These are phyloP conservation scores for Dryadula phaetusa DNA, from an alignment of 2,888 invertebrate species.

Conservation along the genomic window DNA sequence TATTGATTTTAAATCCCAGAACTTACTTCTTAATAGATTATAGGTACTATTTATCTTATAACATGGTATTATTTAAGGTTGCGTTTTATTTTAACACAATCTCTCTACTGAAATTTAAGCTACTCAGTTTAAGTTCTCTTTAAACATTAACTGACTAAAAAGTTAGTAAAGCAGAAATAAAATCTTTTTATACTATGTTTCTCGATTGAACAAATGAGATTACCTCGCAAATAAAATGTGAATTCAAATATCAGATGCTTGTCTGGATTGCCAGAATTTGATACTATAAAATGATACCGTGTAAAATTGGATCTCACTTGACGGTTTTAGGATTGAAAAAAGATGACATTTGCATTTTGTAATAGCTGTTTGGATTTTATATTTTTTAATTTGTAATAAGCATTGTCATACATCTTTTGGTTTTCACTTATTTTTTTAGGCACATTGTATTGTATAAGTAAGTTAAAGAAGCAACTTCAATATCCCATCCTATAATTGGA, in stretches of 20 bases:
- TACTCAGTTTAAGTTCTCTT: not conserved
- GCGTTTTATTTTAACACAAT: not conserved
- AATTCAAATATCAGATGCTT: conserved; percentile 20
- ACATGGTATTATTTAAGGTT: not conserved
- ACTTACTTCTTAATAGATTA: not conserved
- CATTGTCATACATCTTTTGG: not conserved
- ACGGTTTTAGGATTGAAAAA: conserved; percentile 10
- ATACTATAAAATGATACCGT: conserved; percentile 19
- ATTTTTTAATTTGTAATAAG: not conserved
- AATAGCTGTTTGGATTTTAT: not conserved
- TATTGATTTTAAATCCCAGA: not conserved
- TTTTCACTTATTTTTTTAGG: too few species aligned
- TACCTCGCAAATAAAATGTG: conserved; percentile 20
- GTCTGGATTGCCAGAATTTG: conserved; percentile 14
- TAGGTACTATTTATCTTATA: not conserved
- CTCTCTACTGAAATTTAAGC: not conserved
- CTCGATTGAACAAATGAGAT: conserved; percentile 16
- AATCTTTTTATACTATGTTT: conserved; percentile 15
- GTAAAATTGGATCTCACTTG: conserved; percentile 19
- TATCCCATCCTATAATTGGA: too few species aligned
- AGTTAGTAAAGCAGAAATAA: conserved; percentile 11
- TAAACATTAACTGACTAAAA: not conserved
- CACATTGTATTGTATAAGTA: too few species aligned
- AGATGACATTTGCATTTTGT: conserved; percentile 11
- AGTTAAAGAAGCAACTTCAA: too few species aligned